phyloP scores from a whole-genome alignment of 2,113 vertebrate species.

The Aythya baeri region DNA sequence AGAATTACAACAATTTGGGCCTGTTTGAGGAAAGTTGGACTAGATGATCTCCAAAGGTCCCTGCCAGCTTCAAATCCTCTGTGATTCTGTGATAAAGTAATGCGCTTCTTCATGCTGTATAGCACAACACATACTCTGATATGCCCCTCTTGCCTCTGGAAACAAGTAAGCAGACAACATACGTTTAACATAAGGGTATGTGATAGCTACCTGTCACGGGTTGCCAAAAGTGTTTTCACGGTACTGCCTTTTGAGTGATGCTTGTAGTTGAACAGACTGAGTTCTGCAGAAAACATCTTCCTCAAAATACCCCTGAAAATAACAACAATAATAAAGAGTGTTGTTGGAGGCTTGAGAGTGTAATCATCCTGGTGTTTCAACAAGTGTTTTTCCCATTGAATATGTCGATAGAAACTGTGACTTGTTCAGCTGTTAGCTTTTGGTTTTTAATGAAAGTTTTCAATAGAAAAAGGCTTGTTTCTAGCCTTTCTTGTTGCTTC shows the following conservation, averaged over 20 bases:
- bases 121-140: not conserved
- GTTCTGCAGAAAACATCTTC: not conserved
- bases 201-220: not conserved
- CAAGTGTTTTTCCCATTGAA: not conserved
- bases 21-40: not conserved
- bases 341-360: not conserved
- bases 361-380: not conserved
- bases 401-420: not conserved
- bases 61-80: not conserved
- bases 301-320: not conserved
- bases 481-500: not conserved
- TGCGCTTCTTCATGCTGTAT: not conserved
- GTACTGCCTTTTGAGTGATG: not conserved
- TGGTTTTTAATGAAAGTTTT: not conserved
- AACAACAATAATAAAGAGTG: not conserved
- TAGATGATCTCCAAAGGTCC: not conserved
- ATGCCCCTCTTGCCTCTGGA: not conserved
- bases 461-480: not conserved
- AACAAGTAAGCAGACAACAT: not conserved
- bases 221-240: not conserved
- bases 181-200: not conserved
- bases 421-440: not conserved
- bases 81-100: not conserved
- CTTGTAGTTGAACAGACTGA: not conserved
- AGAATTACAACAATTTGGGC: not conserved